These are phyloP conservation scores for Ellobius talpinus DNA, from an alignment of 2,113 vertebrate species.

Conservation along the genomic window DNA sequence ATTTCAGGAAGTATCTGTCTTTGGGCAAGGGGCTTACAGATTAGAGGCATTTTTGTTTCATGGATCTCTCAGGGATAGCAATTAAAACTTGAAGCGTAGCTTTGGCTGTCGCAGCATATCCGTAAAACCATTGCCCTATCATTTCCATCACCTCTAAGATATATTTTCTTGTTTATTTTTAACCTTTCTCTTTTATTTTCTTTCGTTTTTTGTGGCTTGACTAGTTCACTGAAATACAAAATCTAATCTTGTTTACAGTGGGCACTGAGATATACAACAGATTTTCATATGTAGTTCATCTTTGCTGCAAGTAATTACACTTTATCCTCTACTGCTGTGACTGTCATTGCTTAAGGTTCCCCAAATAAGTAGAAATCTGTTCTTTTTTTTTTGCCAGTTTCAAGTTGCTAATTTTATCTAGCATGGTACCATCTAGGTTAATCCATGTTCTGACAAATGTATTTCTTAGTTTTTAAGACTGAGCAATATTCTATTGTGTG, in stretches of 20 bases:
- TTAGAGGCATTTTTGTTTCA: background rate
- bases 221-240: background rate
- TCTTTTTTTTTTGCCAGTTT: background rate
- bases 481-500: background rate
- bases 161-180: background rate
- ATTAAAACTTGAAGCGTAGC: background rate
- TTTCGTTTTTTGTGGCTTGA: background rate
- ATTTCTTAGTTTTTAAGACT: background rate
- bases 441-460: background rate
- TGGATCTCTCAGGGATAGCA: background rate
- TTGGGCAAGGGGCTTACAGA: background rate
- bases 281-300: background rate
- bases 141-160: background rate
- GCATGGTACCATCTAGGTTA: background rate
- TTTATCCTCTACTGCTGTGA: background rate
- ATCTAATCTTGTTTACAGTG: background rate
- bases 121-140: background rate
- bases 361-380: background rate
- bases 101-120: background rate
- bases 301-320: background rate
- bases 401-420: background rate
- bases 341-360: background rate
- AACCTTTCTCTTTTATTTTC: background rate
- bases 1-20: background rate
- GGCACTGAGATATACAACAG: background rate